These are phyloP conservation scores for Anagyrus pseudococci DNA, from an alignment of 2,888 invertebrate species.

Conservation along the genomic window DNA sequence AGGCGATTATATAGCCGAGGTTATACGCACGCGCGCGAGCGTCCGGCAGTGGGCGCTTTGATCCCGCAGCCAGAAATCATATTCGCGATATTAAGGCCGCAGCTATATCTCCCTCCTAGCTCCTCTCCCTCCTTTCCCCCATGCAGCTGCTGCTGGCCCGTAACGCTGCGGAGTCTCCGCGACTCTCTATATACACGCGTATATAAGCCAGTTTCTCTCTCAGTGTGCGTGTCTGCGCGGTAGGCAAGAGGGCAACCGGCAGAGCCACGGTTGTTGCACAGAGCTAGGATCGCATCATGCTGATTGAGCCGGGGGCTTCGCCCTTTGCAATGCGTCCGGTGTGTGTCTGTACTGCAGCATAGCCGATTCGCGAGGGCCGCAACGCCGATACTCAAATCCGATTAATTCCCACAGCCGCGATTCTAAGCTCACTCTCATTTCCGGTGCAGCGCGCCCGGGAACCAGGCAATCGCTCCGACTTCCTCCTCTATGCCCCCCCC, in stretches of 20 bases:
- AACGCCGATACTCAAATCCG: slow-evolving; percentile 28
- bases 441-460: slow-evolving; percentile 3
- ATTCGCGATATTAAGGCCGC: slow-evolving; percentile 26
- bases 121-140: too few species aligned
- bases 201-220: too few species aligned
- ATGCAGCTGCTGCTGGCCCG: too few species aligned
- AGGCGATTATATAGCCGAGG: too few species aligned
- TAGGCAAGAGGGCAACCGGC: neutral
- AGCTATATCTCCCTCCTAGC: too few species aligned
- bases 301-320: slow-evolving; percentile 21
- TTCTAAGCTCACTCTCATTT: slow-evolving; percentile 35
- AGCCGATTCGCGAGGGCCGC: too few species aligned
- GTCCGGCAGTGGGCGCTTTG: slow-evolving; percentile 25
- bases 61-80: slow-evolving; percentile 31
- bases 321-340: neutral
- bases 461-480: slow-evolving; percentile 21
- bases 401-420: slow-evolving; percentile 28
- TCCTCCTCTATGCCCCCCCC: neutral
- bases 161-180: too few species aligned
- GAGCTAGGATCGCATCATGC: slow-evolving; percentile 13
- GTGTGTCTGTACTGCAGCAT: neutral
- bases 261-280: too few species aligned
- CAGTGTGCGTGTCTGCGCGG: neutral
- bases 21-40: too few species aligned
- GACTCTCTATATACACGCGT: too few species aligned